Evolutionary conservation across 2,797 vertebrate species (phyloP).

Genomic region (Otolemur crassicaudatus): DNA sequence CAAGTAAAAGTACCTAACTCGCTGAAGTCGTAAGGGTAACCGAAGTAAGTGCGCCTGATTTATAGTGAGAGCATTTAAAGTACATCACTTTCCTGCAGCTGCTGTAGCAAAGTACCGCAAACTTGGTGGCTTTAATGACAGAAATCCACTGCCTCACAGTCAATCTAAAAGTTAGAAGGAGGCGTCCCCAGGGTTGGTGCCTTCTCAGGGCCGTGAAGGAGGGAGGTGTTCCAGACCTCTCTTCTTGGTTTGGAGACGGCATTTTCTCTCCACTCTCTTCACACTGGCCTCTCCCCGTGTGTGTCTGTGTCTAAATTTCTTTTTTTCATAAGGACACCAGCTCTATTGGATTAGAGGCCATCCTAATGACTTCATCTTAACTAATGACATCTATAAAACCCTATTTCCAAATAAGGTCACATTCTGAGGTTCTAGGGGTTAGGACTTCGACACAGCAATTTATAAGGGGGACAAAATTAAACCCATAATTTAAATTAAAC

Average conservation of each 20-base stretch:
- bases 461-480: neutral
- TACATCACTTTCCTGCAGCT: neutral
- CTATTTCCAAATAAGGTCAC: slow-evolving; percentile 52
- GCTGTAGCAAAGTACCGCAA: neutral
- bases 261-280: neutral
- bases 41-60: neutral
- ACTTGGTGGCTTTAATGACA: neutral
- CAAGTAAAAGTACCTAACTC: neutral
- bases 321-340: neutral
- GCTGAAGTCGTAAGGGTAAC: neutral
- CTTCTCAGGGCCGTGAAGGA: neutral
- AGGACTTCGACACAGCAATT: slow-evolving; percentile 32
- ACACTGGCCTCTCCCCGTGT: neutral
- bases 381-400: slow-evolving; percentile 1
- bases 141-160: neutral
- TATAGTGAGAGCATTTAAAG: neutral
- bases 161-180: neutral
- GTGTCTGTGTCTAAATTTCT: neutral
- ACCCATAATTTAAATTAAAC: neutral
- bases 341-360: slow-evolving; percentile 35
- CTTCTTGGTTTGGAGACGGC: neutral
- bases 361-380: slow-evolving; percentile 55
- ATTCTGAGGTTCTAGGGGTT: slow-evolving; percentile 22
- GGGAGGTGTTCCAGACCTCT: neutral
- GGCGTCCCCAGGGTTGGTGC: neutral